phyloP scores from a whole-genome alignment of 1,140 invertebrate species.

The Mamestra configurata region DNA sequence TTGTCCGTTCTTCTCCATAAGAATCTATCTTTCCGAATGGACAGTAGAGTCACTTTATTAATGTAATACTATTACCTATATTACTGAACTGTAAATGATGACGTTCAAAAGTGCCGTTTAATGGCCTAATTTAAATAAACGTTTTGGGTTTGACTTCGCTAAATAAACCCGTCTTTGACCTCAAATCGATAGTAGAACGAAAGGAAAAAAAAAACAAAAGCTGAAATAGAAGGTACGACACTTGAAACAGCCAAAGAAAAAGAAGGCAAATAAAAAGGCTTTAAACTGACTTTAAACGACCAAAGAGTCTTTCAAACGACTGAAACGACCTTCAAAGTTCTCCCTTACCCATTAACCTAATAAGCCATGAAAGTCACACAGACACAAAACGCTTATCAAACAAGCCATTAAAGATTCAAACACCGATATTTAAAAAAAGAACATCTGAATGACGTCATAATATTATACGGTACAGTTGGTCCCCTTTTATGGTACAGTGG shows the following conservation, averaged over 20 bases:
- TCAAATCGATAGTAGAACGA: no score
- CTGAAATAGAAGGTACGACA: background rate
- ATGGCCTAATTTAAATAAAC: no score
- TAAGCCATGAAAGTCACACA: slow-evolving; percentile 21
- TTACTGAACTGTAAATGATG: no score
- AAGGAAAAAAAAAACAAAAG: slow-evolving; percentile 7
- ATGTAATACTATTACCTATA: no score
- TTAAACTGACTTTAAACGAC: slow-evolving; percentile 15
- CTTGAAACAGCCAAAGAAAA: slow-evolving; percentile 21
- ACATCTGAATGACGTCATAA: slow-evolving; percentile 34
- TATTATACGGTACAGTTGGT: slow-evolving; percentile 52
- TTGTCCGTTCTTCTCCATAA: no score
- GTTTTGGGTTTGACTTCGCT: no score
- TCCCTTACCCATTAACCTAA: slow-evolving; percentile 28
- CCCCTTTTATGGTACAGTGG: slow-evolving; percentile 32
- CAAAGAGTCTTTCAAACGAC: slow-evolving; percentile 15
- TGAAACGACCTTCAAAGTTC: slow-evolving; percentile 19
- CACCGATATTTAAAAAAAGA: slow-evolving; percentile 52
- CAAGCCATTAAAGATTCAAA: slow-evolving; percentile 27
- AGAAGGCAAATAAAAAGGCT: slow-evolving; percentile 15
- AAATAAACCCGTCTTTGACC: no score
- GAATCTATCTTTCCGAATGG: no score
- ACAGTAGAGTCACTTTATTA: no score
- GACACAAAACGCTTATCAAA: slow-evolving; percentile 23
- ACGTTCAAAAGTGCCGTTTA: no score